phyloP scores from a whole-genome alignment of 2,113 vertebrate genomes.

The Clarias magur region DNA sequence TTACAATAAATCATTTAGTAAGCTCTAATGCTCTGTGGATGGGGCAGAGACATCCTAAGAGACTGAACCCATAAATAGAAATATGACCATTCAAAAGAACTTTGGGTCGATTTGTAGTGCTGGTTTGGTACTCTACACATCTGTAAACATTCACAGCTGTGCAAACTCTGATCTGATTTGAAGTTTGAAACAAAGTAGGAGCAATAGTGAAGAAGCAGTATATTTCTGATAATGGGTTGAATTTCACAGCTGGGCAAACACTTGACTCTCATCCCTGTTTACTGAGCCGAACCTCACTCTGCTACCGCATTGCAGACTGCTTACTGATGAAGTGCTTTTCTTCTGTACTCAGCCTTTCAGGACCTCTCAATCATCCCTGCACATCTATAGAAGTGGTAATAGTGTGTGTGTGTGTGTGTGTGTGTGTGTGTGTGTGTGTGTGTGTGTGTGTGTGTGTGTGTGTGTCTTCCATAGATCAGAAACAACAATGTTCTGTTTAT shows the following conservation, averaged over 20 bases:
- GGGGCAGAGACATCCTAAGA: background rate
- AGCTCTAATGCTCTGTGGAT: no score
- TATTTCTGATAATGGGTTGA: conserved; percentile 25
- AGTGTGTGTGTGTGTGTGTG: background rate
- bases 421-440: background rate
- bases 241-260: conserved; percentile 50
- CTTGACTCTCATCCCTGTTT: conserved; percentile 33
- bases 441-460: background rate
- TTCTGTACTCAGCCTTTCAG: conserved; percentile 22
- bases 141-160: background rate
- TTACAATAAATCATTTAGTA: no score
- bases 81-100: background rate
- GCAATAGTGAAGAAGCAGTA: background rate
- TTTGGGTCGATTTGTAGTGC: background rate
- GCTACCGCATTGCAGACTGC: background rate
- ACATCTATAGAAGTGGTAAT: background rate
- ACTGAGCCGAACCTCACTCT: background rate
- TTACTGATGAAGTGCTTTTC: conserved; percentile 7
- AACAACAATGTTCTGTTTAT: background rate
- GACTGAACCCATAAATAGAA: background rate
- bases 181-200: background rate
- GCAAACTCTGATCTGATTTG: conserved; percentile 7
- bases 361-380: conserved; percentile 2
- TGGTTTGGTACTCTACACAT: background rate
- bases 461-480: background rate